Base-by-base conservation (phyloP, 2,113 vertebrate species). In the Oplegnathus fasciatus region DNA sequence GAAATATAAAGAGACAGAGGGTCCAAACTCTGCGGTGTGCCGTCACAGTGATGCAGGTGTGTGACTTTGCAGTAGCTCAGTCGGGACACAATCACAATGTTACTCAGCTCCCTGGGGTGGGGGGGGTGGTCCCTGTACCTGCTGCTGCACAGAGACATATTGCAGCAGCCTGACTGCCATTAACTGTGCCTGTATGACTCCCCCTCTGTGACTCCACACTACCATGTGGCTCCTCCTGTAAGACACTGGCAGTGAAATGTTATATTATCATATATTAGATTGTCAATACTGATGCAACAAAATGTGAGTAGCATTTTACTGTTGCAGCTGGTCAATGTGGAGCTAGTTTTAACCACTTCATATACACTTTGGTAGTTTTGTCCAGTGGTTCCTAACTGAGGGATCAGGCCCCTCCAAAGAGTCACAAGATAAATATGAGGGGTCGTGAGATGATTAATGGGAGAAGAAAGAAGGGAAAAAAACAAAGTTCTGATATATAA, bases 41-140 rank as follows among this genome's bases (percentile, higher is more conserved):
- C n/a, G 1, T 82, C 52, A 83, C 74, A 6, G 62, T 65, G 78
- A 70, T 86, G 84, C 84, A 83, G 92, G 82, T 71, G 60, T 66
- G 73, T 93, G 93, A 93, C 92, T 91, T 94, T 94, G 93, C 90
- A 91, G 89, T 48, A 72, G 58, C 69, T 83, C 48, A 74, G 84
- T 61, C 28, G 61, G 86, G 85, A 81, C 67, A 66, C 68, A 86
- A 50, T 86, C 71, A 83, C 86, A 91, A 75, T 84, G 89, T 88
- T 88, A 87, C 65, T 78, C 76, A 82, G 57, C 81, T 84, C 84
- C 89, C 88, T 68, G 82, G 89, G 84, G 92, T 58, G 24, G 74
- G 42, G 15, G 42, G 69, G 7, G 37, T 26, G 55, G 68, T 84
- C 57, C 72, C 73, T 86, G 79, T 80, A 85, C 82, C 86, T 86